Evolutionary conservation across 2,888 invertebrate species (phyloP).

Genomic region (Eupithecia insigniata): DNA sequence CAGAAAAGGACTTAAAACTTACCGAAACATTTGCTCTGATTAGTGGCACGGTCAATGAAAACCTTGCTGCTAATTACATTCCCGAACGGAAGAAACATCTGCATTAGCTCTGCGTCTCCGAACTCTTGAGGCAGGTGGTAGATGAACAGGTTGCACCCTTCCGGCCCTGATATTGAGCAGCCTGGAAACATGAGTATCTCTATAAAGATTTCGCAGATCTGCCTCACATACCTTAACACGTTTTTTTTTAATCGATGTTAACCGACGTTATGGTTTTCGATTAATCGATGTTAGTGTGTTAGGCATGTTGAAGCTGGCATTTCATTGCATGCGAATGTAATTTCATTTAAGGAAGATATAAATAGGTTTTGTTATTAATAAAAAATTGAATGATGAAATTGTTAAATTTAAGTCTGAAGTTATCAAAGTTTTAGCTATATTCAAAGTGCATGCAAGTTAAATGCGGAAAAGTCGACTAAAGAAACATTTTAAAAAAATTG

Average conservation of each 20-base stretch:
- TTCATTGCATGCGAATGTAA: conserved; percentile 13
- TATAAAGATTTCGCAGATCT: conserved; percentile 87
- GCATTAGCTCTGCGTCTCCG: conserved; percentile 99
- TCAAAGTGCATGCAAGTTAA: conserved; percentile 18
- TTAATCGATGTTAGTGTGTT: conserved; percentile 25
- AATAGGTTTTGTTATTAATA: neutral
- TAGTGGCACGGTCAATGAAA: conserved; percentile 99
- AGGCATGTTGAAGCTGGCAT: conserved; percentile 15
- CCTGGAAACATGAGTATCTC: conserved; percentile 91
- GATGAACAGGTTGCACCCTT: conserved; percentile 99
- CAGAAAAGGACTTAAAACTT: no score
- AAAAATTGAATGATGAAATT: neutral
- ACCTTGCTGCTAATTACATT: conserved; percentile 99
- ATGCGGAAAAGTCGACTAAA: neutral
- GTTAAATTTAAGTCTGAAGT: neutral
- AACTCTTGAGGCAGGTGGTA: conserved; percentile 99
- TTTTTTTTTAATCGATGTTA: conserved; percentile 14
- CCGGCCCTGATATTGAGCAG: conserved; percentile 98
- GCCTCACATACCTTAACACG: conserved; percentile 61
- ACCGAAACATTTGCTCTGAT: conserved; percentile 99
- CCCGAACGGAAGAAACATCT: conserved; percentile 99
- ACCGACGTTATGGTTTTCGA: no score
- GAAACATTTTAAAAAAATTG: neutral
- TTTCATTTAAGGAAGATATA: neutral
- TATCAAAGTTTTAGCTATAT: neutral